phyloP scores from a whole-genome alignment of 2,113 vertebrate genomes.

The Platichthys flesus region DNA sequence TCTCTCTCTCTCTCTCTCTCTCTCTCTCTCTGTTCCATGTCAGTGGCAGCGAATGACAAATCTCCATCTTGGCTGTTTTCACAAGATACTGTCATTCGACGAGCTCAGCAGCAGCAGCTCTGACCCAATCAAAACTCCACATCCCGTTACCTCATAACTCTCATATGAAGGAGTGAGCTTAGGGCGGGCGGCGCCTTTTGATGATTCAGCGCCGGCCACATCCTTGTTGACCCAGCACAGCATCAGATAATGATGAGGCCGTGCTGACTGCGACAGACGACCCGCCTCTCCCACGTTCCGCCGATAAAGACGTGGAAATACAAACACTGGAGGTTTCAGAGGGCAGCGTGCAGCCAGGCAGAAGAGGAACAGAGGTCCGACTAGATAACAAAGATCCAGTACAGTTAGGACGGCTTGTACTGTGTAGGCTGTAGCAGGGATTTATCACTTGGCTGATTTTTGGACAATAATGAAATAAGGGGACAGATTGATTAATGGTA shows the following conservation, averaged over 20 bases:
- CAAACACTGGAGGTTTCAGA: constrained; percentile 10
- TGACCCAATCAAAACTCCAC: constrained; percentile 26
- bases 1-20: too few relatives aligned
- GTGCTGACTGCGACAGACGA: constrained; percentile 49
- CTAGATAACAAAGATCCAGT: too few relatives aligned
- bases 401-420: too few relatives aligned
- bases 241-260: constrained; percentile 63
- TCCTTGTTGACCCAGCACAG: constrained; percentile 70
- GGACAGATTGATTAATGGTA: too few relatives aligned
- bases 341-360: not conserved
- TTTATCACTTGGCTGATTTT: too few relatives aligned
- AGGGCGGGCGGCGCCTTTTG: constrained; percentile 46
- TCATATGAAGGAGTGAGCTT: constrained; percentile 58
- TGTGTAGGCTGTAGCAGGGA: too few relatives aligned
- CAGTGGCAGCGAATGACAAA: constrained; percentile 37
- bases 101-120: constrained; percentile 62
- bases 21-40: constrained; percentile 11
- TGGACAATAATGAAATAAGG: too few relatives aligned
- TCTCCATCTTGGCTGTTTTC: constrained; percentile 40
- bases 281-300: constrained; percentile 35
- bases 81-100: constrained; percentile 45
- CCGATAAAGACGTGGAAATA: constrained; percentile 39
- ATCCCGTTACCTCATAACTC: constrained; percentile 59
- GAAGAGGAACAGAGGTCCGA: not conserved
- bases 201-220: constrained; percentile 69